Evolutionary conservation across 2,113 vertebrate species (phyloP), one percentile per base, ranked within the genome.

Genomic region (Mystacornis crossleyi): DNA sequence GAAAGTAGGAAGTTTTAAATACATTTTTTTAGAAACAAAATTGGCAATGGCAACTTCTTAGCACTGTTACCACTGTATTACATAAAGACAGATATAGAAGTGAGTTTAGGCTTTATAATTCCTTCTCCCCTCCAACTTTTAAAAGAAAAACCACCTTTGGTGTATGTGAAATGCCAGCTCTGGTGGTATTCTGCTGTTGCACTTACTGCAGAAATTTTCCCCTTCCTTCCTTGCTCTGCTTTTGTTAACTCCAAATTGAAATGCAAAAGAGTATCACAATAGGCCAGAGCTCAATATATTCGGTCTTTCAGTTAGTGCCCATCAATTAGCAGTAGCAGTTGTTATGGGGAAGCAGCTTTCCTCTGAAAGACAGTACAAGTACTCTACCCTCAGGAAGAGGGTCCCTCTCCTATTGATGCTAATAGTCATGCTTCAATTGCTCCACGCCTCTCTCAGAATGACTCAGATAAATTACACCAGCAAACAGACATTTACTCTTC

Each of bases 371-470:
- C 1, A 8, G 66, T 10, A 42, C 8, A 4, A 83, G 72, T 48
- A 86, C 66, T 67, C 64, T 89, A 36, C 67, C 72, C 89, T 53
- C 47, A 86, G 54, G 57, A 87, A 65, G 60, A 81, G 58, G 48
- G 65, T 54, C 91, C 28, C 21, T 54, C 67, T 65, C 85, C 80
- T 74, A 74, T 65, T 95, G 92, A 86, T 77, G 54, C 65, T 31
- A 67, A 81, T 70, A 75, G 58, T 51, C 78, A 89, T 0, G 84
- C 97, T 97, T 97, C 95, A 88, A 65, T 93, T 92, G 94, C 85
- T 74, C 89, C 97, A 96, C 94, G 57, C 98, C 98, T 95, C 95
- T 98, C 97, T 89, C 90, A 92, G 96, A 98, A 98, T 98, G 98
- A 98, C 97, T 98, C 98, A 98, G 96, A 97, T 94, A 95, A 95